Evolutionary conservation across 2,113 vertebrate genomes (phyloP).

Genomic region (Harpagus bidentatus): DNA sequence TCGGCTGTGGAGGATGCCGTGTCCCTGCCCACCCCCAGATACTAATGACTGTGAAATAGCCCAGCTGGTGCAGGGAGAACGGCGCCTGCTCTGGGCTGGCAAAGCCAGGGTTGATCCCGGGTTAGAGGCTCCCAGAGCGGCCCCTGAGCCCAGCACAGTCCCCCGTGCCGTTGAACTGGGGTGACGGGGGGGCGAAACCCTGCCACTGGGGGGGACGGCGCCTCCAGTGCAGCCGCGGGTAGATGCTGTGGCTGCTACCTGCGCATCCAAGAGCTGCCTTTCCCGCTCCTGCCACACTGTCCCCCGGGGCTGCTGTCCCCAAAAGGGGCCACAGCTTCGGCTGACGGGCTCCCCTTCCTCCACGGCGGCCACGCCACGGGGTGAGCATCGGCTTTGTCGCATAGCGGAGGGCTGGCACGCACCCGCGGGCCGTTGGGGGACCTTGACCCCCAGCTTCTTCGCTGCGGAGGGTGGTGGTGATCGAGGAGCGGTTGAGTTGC

Average conservation of each 20-base stretch:
- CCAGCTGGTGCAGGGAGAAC: background rate
- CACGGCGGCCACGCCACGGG: fast-evolving
- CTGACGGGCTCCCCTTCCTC: background rate
- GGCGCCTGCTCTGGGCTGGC: fast-evolving
- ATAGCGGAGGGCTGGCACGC: fast-evolving
- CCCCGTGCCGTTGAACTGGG: fast-evolving
- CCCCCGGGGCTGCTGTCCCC: fast-evolving
- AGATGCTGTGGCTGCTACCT: background rate
- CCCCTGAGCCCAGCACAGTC: fast-evolving
- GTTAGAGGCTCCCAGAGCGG: background rate
- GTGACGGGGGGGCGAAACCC: background rate
- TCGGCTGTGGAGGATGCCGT: fast-evolving
- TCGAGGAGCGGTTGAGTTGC: background rate
- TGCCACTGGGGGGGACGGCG: fast-evolving
- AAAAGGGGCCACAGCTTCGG: background rate
- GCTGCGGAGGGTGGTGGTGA: background rate
- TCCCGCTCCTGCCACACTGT: background rate
- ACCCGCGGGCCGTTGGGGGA: background rate
- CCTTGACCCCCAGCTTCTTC: background rate
- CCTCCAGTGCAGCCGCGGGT: fast-evolving
- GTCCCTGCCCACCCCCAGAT: background rate
- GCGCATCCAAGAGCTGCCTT: background rate
- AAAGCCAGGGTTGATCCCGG: fast-evolving
- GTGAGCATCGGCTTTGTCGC: fast-evolving
- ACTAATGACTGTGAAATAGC: background rate